Percentiles rank a stretch among this genome's conserved stretches.
These are phyloP conservation scores for Thymelicus acteon DNA, from an alignment of 2,888 invertebrate species.

Conservation along the genomic window DNA sequence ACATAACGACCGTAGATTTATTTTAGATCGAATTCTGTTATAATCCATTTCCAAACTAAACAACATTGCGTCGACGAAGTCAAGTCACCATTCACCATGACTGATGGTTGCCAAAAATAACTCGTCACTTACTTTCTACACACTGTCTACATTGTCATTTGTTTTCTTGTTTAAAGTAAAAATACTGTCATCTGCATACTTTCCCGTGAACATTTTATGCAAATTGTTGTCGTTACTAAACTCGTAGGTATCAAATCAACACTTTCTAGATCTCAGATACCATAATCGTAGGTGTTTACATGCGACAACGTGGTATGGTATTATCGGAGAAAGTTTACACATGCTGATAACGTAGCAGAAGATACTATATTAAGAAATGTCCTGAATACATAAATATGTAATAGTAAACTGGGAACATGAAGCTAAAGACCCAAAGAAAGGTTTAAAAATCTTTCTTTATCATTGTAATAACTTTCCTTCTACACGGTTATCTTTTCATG, in stretches of 20 bases:
- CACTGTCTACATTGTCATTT: conserved; percentile 14
- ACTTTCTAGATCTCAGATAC: conserved; percentile 24
- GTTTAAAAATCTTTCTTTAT: too few species aligned
- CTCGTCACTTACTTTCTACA: conserved; percentile 19
- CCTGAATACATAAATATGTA: too few species aligned
- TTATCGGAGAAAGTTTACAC: conserved; percentile 21
- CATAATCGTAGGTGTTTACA: conserved; percentile 18
- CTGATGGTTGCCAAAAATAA: conserved; percentile 29
- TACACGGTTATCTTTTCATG: neutral
- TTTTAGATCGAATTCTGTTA: neutral
- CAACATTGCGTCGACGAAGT: conserved; percentile 9
- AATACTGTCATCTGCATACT: neutral
- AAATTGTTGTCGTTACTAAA: neutral
- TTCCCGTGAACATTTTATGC: neutral
- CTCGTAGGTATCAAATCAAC: neutral
- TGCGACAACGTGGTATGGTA: conserved; percentile 7
- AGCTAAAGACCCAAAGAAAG: too few species aligned
- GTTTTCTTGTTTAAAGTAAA: neutral
- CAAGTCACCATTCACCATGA: conserved; percentile 20
- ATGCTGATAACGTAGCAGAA: too few species aligned
- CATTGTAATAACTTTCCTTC: neutral
- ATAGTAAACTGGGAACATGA: neutral
- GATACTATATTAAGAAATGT: too few species aligned
- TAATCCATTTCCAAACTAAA: conserved; percentile 1
- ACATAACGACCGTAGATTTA: too few species aligned